Evolutionary conservation across 2,113 vertebrate species (phyloP), one percentile per base, ranked within the genome.

Genomic region (Limanda limanda): DNA sequence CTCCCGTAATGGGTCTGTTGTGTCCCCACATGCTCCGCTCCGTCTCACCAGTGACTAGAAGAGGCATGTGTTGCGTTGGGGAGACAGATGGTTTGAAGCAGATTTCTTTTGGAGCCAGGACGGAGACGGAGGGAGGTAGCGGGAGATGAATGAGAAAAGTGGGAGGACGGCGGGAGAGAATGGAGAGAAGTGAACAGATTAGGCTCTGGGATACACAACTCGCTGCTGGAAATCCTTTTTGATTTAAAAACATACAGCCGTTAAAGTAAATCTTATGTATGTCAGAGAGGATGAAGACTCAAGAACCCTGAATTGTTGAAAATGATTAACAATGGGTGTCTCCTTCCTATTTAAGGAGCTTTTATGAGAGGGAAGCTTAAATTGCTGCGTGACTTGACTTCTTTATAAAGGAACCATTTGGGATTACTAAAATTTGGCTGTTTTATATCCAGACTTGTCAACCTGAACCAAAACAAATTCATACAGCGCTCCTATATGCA

Each of bases 71-170:
- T 83, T 87, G 78, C 42, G 5, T 63, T 76, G 75, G 74, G 74
- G 78, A 86, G 83, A 90, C 91, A 91, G 91, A 93, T 91, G 91
- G 90, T 88, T 88, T 76, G 83, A 81, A 85, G 83, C 75, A 84
- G 81, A 81, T 82, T 88, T 88, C 35, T 64, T 86, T 81, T 77
- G 63, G 74, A 73, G 71, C 75, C 85, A 79, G 86, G 65, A 86
- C 63, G 68, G 73, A 81, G 76, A 80, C 13, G n/a, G 31, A 68
- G 74, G 54, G 78, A 68, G 65, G 68, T 40, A 17, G 31, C 4
- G 11, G 20, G 59, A 82, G 83, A 79, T 81, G 64, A 89, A 84
- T 74, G 24, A 59, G 71, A 75, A 71, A 65, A 80, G 74, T 73
- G 66, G 56, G 74, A 84, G 63, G 74, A 61, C 55, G 70, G 66